These are phyloP conservation scores for Cryptotermes secundus DNA, from an alignment of 1,140 invertebrate genomes.

Conservation along the genomic window DNA sequence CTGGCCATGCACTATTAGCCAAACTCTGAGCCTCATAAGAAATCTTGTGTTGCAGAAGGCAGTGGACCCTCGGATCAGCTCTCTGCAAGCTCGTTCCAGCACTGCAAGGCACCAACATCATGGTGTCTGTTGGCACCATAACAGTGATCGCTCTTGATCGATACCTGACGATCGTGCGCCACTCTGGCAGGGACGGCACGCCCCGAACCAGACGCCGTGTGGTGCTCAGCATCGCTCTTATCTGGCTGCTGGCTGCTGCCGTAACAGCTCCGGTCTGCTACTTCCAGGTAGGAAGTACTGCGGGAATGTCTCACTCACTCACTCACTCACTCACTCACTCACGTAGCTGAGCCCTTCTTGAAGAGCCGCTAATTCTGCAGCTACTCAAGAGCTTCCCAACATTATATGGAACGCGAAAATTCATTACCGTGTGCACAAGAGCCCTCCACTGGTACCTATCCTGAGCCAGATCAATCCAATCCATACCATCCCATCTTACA, in stretches of 20 bases:
- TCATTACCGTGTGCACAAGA: too few species aligned
- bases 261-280: conserved; percentile 52
- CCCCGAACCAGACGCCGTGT: conserved; percentile 43
- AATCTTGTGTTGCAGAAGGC: conserved; percentile 31
- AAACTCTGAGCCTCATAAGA: too few species aligned
- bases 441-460: too few species aligned
- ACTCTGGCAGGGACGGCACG: conserved; percentile 40
- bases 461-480: too few species aligned
- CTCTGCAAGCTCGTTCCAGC: conserved; percentile 60
- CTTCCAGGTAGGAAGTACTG: conserved; percentile 47
- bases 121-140: conserved; percentile 61
- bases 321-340: too few species aligned
- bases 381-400: too few species aligned
- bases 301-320: too few species aligned
- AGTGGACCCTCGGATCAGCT: conserved; percentile 48
- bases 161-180: conserved; percentile 56
- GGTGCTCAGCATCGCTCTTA: conserved; percentile 49
- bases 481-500: too few species aligned
- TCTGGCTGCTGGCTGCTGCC: conserved; percentile 56
- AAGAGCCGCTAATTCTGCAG: too few species aligned
- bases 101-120: conserved; percentile 60
- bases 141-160: conserved; percentile 61
- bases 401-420: too few species aligned
- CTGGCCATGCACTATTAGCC: too few species aligned
- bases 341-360: too few species aligned